Percentiles rank a stretch among this genome's conserved stretches.
Evolutionary conservation across 2,113 vertebrate species (phyloP).

Genomic region (Cyrtonyx montezumae): DNA sequence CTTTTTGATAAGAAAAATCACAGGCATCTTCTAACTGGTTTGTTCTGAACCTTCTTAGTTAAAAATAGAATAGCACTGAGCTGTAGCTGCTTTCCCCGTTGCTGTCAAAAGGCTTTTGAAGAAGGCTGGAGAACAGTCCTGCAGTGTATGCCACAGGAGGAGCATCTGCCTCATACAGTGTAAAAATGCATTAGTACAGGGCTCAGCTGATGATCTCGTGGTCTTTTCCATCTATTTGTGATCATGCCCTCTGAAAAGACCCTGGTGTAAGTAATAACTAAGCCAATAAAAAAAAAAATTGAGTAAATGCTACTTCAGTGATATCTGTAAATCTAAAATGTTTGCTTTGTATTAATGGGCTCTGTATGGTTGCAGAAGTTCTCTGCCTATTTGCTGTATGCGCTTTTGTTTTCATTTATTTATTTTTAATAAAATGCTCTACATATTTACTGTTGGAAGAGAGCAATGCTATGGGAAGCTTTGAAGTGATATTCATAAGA

Average conservation of each 20-base stretch:
- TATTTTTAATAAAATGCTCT: not conserved
- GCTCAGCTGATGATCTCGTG: not conserved
- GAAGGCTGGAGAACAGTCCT: not conserved
- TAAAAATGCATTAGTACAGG: not conserved
- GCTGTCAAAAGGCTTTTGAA: not conserved
- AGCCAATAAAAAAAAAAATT: not conserved
- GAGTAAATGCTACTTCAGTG: not conserved
- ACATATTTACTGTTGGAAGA: slow-evolving; percentile 39
- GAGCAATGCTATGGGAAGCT: slow-evolving; percentile 18
- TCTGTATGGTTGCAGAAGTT: not conserved
- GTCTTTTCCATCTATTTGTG: not conserved
- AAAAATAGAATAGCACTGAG: not conserved
- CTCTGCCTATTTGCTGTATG: not conserved
- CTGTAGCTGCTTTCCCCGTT: not conserved
- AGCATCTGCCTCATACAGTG: not conserved
- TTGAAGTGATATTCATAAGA: slow-evolving; percentile 58
- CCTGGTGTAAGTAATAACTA: not conserved
- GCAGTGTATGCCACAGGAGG: not conserved
- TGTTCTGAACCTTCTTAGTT: not conserved
- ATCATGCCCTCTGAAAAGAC: not conserved
- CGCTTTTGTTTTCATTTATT: not conserved
- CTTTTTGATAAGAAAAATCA: not conserved
- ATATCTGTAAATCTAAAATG: not conserved
- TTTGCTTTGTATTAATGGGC: not conserved
- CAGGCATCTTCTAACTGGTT: not conserved